Percentiles rank a stretch among this genome's conserved stretches.
These are phyloP conservation scores for Sinopyrophorus schimmeli DNA, from an alignment of 2,888 invertebrate genomes.

Conservation along the genomic window DNA sequence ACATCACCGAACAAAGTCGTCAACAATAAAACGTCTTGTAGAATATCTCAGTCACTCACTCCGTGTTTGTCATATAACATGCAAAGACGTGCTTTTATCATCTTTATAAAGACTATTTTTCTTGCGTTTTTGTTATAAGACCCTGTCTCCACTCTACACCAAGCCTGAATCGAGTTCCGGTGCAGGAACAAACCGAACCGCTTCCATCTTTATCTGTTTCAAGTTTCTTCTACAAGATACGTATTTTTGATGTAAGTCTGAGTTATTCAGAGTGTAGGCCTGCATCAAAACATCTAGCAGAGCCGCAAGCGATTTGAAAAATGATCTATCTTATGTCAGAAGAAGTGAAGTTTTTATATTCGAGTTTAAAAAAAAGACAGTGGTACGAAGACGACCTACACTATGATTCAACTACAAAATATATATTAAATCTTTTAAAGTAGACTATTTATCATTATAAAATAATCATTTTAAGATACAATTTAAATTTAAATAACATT, in stretches of 20 bases:
- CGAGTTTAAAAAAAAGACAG: conserved; percentile 35
- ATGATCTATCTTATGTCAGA: conserved; percentile 55
- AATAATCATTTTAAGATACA: neutral
- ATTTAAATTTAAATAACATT: no score
- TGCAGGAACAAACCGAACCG: conserved; percentile 38
- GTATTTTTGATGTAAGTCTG: conserved; percentile 36
- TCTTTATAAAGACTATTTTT: conserved; percentile 57
- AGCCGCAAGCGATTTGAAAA: conserved; percentile 55
- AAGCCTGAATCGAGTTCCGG: conserved; percentile 49
- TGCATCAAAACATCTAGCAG: conserved; percentile 54
- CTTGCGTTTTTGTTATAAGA: conserved; percentile 53
- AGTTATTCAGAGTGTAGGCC: conserved; percentile 47
- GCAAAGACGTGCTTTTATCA: conserved; percentile 57
- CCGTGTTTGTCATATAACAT: conserved; percentile 56
- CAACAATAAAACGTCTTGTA: conserved; percentile 54
- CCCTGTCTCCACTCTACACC: conserved; percentile 51
- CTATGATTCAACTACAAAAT: conserved; percentile 16
- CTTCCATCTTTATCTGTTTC: conserved; percentile 43
- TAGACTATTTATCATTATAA: conserved; percentile 3
- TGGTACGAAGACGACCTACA: conserved; percentile 24
- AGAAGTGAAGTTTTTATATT: conserved; percentile 41
- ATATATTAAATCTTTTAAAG: conserved; percentile 20
- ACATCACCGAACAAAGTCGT: conserved; percentile 54
- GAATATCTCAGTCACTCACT: conserved; percentile 57
- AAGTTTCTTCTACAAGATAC: conserved; percentile 33